A percentile compares a stretch with the other conserved stretches of the same genome.
These are phyloP conservation scores for Chorisops tibialis DNA, from an alignment of 2,888 invertebrate genomes.

Conservation along the genomic window DNA sequence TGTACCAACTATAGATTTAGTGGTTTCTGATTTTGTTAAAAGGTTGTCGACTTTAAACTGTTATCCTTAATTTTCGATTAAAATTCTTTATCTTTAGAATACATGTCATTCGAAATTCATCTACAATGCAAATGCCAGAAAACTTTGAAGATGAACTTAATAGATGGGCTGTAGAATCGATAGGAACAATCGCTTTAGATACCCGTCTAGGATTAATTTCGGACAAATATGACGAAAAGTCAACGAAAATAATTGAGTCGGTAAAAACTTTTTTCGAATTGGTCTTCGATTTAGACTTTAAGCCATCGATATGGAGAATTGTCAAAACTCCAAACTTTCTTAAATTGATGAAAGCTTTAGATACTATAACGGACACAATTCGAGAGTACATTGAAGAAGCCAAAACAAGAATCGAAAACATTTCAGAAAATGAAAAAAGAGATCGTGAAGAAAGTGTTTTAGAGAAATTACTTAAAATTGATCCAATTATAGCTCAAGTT, in stretches of 20 bases:
- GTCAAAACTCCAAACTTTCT: constrained; percentile 43
- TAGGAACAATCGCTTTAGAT: constrained; percentile 51
- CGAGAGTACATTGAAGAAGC: constrained; percentile 48
- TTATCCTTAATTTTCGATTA: neutral
- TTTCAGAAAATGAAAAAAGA: constrained; percentile 43
- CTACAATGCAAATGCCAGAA: constrained; percentile 46
- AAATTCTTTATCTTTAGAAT: constrained; percentile 42
- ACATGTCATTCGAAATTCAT: constrained; percentile 41
- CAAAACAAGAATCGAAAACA: constrained; percentile 39
- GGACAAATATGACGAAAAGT: constrained; percentile 24
- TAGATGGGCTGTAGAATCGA: constrained; percentile 59
- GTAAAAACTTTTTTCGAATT: constrained; percentile 30
- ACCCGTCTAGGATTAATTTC: constrained; percentile 43
- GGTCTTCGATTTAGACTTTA: constrained; percentile 40
- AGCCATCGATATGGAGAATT: constrained; percentile 45
- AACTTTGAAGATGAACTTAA: constrained; percentile 55
- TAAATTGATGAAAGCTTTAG: constrained; percentile 39
- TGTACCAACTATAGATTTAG: constrained; percentile 53
- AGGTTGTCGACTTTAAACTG: constrained; percentile 37
- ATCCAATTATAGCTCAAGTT: constrained; percentile 60
- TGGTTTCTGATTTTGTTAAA: constrained; percentile 50
- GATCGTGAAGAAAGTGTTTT: constrained; percentile 60
- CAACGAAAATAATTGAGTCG: constrained; percentile 18
- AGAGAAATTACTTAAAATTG: constrained; percentile 61
- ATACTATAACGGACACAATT: constrained; percentile 41